Conservation (phyloP, 2,113 vertebrate species). For the Tyto alba region DNA sequence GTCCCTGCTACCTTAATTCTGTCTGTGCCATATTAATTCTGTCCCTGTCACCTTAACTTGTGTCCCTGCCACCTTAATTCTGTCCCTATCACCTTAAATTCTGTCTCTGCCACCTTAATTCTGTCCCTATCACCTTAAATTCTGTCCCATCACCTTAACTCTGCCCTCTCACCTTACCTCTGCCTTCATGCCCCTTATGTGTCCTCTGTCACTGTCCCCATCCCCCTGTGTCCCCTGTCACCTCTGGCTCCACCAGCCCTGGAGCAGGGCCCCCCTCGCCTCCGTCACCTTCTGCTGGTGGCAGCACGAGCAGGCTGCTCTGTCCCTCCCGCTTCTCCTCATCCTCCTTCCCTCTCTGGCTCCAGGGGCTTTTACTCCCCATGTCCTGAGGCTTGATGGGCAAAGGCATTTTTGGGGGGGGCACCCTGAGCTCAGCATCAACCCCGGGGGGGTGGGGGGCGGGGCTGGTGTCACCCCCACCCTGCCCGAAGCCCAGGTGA, state of each 20-base stretch:
- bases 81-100: too few relatives aligned
- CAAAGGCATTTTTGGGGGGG: not conserved
- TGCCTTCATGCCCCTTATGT: not conserved
- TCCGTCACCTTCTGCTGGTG: not conserved
- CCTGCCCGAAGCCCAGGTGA: not conserved
- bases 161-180: not conserved
- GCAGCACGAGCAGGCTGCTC: fast-evolving
- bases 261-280: not conserved
- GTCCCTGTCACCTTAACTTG: not conserved
- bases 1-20: too few relatives aligned
- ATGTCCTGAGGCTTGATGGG: not conserved
- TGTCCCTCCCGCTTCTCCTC: fast-evolving
- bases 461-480: not conserved
- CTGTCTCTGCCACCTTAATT: too few relatives aligned
- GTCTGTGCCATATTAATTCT: too few relatives aligned
- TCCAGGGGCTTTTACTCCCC: not conserved
- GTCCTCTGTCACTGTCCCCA: not conserved
- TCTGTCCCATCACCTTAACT: not conserved
- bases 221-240: not conserved
- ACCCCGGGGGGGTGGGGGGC: not conserved
- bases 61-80: too few relatives aligned
- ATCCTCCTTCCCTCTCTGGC: fast-evolving
- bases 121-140: too few relatives aligned
- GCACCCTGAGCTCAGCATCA: not conserved
- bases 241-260: not conserved